A percentile compares a stretch with the other conserved stretches of the same genome.
Conservation (phyloP, 2,113 vertebrate genomes). For the Aythya baeri region DNA sequence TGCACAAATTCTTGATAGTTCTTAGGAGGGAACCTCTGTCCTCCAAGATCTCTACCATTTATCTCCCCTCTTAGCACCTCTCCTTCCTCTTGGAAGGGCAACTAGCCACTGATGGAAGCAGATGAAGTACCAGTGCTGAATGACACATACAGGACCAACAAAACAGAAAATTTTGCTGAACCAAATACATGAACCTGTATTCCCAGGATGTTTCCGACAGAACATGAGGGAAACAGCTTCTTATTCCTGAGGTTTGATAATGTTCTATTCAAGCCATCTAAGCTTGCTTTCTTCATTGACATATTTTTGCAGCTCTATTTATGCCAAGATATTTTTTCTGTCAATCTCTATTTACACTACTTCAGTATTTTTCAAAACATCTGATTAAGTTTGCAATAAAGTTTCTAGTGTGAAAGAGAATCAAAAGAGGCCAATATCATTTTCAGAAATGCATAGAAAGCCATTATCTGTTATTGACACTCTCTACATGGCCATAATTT, state of each 20-base stretch:
- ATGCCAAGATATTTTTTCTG: not conserved
- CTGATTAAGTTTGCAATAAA: constrained; percentile 10
- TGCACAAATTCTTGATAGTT: not conserved
- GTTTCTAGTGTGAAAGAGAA: not conserved
- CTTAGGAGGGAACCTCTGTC: not conserved
- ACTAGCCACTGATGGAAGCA: not conserved
- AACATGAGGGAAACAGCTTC: not conserved
- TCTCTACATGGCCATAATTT: not conserved
- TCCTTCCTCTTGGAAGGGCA: not conserved
- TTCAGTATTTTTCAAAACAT: not conserved
- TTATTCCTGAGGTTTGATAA: not conserved
- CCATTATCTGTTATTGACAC: not conserved
- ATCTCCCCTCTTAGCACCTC: not conserved
- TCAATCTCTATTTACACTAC: not conserved
- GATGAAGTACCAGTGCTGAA: not conserved
- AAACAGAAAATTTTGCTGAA: not conserved
- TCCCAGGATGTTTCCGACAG: not conserved
- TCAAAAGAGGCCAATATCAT: not conserved
- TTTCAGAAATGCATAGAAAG: not conserved
- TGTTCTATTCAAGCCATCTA: not conserved
- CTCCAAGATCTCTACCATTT: not conserved
- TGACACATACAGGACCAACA: not conserved
- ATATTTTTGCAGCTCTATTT: not conserved
- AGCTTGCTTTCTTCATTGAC: not conserved
- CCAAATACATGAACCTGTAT: not conserved